phyloP scores from a whole-genome alignment of 2,113 vertebrate species.

The Romanogobio albipinnatus region DNA sequence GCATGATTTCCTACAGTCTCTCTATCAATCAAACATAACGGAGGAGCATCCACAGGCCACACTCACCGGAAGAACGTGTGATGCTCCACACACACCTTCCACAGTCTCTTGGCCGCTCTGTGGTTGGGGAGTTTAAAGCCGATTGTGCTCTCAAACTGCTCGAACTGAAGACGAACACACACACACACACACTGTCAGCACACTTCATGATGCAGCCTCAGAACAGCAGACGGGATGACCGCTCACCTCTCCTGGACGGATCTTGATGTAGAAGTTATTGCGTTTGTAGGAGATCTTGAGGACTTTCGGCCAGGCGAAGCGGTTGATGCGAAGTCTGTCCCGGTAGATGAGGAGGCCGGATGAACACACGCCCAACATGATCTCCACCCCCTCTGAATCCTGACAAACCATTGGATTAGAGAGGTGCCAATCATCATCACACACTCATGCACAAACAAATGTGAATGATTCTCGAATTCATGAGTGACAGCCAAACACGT shows the following conservation, averaged over 20 bases:
- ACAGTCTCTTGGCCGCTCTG: slow-evolving; percentile 92
- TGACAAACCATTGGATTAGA: slow-evolving; percentile 65
- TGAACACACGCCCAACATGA: slow-evolving; percentile 95
- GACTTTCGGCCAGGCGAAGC: slow-evolving; percentile 98
- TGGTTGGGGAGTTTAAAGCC: slow-evolving; percentile 98
- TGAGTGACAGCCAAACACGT: neutral
- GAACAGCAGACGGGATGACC: neutral
- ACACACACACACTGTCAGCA: slow-evolving; percentile 25
- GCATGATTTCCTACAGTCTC: neutral
- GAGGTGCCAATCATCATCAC: slow-evolving; percentile 1
- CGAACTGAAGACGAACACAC: slow-evolving; percentile 81
- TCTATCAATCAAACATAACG: too few relatives aligned
- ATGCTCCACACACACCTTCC: slow-evolving; percentile 99
- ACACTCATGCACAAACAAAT: neutral
- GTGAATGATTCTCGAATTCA: neutral
- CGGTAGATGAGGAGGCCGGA: slow-evolving; percentile 95
- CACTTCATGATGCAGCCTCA: neutral
- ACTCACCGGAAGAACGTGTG: slow-evolving; percentile 97
- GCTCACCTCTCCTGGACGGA: slow-evolving; percentile 91
- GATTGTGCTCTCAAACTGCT: slow-evolving; percentile 98
- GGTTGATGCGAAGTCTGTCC: slow-evolving; percentile 94
- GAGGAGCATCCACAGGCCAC: neutral
- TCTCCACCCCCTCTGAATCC: slow-evolving; percentile 97
- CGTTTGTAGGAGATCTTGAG: slow-evolving; percentile 99
- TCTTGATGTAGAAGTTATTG: slow-evolving; percentile 99